Evolutionary conservation across 2,113 vertebrate genomes (phyloP), one percentile per base, ranked within the genome.

Genomic region (Pseudolaguvia tuberculata): DNA sequence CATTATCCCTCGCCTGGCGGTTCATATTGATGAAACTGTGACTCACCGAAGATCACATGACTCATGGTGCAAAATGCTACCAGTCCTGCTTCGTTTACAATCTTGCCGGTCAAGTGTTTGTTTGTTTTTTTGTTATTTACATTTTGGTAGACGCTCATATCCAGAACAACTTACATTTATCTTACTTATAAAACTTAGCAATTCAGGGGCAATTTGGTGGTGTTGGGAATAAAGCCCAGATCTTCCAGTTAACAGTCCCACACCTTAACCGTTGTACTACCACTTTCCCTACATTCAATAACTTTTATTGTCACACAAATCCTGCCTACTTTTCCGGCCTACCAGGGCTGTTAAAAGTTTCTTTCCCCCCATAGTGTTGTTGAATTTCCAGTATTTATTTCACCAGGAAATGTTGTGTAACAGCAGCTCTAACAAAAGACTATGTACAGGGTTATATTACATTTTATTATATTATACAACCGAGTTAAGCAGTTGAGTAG

Each of bases 241-340:
- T 42, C 39, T 42, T 42, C 7, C 39, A 42, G 1, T 42, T 42
- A 42, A 8, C 39, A 42, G 39, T 42, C 39, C 39, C 5, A 42
- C 8, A 42, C 39, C 39, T 42, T 42, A 42, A 42, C 39, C 39
- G 9, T 9, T 42, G 4, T 6, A 9, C 39, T 42, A 42, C 39
- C 4, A 5, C 39, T 35, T 6, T 35, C 31, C 31, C 6, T 35
- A 3, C 31, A 35, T 35, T 35, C 6, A 35, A 35, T 35, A 35
- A 35, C 31, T 4, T 35, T 35, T 3, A 4, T 35, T 4, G 3
- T 35, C 3, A 4, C 31, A 35, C 0, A 70, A 71, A 74, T 70
- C 74, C 76, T 11, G 29, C 21, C 48, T 21, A 53, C 27, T 76
- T 45, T 75, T 50, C 65, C 69, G 31, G 18, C 75, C 56, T 70